Evolutionary conservation across 2,888 invertebrate species (phyloP), one percentile per base, ranked within the genome.

Genomic region (Drosophila emarginata): DNA sequence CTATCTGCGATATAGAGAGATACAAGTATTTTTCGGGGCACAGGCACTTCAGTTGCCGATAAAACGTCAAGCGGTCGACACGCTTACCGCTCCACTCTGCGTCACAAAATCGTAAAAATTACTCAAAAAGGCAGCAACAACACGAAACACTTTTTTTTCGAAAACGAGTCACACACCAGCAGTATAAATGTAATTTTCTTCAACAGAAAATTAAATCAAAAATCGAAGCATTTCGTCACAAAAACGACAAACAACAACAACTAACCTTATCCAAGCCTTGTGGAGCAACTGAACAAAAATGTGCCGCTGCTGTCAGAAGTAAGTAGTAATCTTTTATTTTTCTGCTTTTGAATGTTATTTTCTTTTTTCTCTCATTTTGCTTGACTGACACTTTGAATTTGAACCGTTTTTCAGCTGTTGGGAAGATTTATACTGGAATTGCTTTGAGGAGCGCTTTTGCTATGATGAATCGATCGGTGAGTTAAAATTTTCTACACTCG

Each of bases 391-490:
- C 64, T 68, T 73, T 72, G 57, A 69, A 64, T 66, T 67, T 72
- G 53, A 45, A 75, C 65, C 15, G 45, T 53, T 74, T 64, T 64
- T 40, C 45, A 95, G 95, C 87, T 95, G 95, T 88, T 92, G 94
- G 91, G 95, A 95, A 92, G 93, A 94, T 76, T 93, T 94, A 91
- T 95, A 95, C 91, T 95, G 95, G 95, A 94, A 94, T 87, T 94
- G 95, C 88, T 94, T 95, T 84, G 95, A 95, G 88, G 95, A 95
- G 91, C 93, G 93, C 78, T 95, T 94, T 90, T 95, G 95, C 88
- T 95, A 94, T 90, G 95, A 95, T 90, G 94, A 95, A 91, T 94
- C 94, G 87, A 95, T 95, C 74, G 95, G 92, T 92, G 76, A 90
- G 90, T 87, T 58, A 60, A 15, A 58, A 70, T 67, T 57, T 64